These are phyloP conservation scores for Porites divaricata DNA, from an alignment of 92 coral and sea anemone genomes.

Conservation along the genomic window DNA sequence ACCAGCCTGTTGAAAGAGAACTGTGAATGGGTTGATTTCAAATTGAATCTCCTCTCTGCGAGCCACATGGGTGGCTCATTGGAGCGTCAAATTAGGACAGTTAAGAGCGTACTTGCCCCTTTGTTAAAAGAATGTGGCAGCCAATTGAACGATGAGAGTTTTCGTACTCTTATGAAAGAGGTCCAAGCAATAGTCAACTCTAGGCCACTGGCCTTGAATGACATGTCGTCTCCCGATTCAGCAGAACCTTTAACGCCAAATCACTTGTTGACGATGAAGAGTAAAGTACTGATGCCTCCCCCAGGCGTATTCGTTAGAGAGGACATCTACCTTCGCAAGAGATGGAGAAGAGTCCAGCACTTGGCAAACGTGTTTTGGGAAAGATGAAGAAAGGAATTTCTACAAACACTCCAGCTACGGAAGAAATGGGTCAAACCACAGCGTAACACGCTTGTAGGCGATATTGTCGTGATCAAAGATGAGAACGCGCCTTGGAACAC, in stretches of 20 bases:
- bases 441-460: not conserved
- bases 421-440: not conserved
- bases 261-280: conserved; percentile 42
- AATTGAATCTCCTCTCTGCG: conserved; percentile 28
- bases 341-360: not conserved
- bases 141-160: conserved; percentile 38
- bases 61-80: conserved; percentile 40
- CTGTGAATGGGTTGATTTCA: conserved; percentile 25
- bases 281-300: conserved; percentile 40
- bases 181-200: conserved; percentile 28
- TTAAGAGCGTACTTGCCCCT: conserved; percentile 27
- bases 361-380: conserved; percentile 32
- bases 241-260: conserved; percentile 35
- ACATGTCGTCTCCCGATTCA: conserved; percentile 14
- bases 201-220: conserved; percentile 43
- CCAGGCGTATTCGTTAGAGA: conserved; percentile 30
- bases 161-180: conserved; percentile 21
- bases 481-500: not conserved
- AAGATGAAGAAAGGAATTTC: conserved; percentile 40
- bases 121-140: conserved; percentile 25
- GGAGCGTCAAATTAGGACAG: conserved; percentile 45
- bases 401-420: conserved; percentile 9
- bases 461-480: not conserved
- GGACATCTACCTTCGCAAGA: conserved; percentile 32
- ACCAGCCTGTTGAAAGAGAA: too few species aligned